Conservation (phyloP, 2,888 invertebrate species). For the Timema podura region DNA sequence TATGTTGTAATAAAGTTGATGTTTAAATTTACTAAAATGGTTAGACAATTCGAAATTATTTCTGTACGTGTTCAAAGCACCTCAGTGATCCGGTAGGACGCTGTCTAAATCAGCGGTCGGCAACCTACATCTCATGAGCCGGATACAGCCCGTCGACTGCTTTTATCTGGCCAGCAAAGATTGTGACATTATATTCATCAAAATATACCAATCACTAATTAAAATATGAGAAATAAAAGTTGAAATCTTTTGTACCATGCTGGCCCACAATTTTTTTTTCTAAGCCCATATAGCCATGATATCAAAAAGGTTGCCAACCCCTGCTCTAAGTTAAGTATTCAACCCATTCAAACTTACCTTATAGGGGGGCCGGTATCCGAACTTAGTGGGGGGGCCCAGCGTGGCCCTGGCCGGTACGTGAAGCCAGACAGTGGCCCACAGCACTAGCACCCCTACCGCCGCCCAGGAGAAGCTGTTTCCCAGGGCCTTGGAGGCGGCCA, state of each 20-base stretch:
- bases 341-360: slow-evolving; percentile 29
- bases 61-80: no score
- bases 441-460: slow-evolving; percentile 35
- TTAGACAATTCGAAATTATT: no score
- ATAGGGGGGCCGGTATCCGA: slow-evolving; percentile 46
- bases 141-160: no score
- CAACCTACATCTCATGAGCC: no score
- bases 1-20: no score
- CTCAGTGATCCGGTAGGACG: no score
- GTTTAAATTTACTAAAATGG: no score
- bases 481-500: slow-evolving; percentile 30
- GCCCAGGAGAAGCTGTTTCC: slow-evolving; percentile 41
- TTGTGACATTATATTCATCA: no score
- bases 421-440: slow-evolving; percentile 47
- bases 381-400: slow-evolving; percentile 47
- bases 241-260: background rate
- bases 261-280: background rate
- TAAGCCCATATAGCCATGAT: background rate
- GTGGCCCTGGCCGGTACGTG: slow-evolving; percentile 42
- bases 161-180: no score
- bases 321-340: background rate
- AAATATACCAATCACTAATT: no score
- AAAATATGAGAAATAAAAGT: no score
- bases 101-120: no score
- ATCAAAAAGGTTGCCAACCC: background rate